These are phyloP conservation scores for Echeneis naucrates DNA, from an alignment of 2,797 vertebrate species.

Conservation along the genomic window DNA sequence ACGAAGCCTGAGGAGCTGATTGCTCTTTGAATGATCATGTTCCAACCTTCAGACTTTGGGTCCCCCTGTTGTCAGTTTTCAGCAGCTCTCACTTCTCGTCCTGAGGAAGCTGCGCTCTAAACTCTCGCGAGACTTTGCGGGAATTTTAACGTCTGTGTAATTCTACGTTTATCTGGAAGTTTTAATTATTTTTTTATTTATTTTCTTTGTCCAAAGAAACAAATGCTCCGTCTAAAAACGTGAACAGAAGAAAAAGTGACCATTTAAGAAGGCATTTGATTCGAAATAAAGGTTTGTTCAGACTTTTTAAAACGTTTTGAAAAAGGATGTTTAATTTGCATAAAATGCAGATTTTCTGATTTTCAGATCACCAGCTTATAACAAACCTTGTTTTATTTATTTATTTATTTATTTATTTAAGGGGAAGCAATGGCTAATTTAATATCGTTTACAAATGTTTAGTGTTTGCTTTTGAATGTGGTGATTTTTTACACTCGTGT, in stretches of 20 bases:
- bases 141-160: constrained; percentile 2
- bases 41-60: constrained; percentile 18
- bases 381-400: no score
- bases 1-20: not conserved
- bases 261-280: constrained; percentile 1
- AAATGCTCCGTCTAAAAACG: constrained; percentile 13
- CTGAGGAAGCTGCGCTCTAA: rapidly evolving
- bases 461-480: no score
- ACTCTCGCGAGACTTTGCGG: constrained; percentile 35
- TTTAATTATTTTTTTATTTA: no score
- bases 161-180: constrained; percentile 37
- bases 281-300: not conserved
- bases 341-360: no score
- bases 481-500: no score
- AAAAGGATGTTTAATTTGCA: no score
- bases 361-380: no score
- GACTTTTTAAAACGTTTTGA: not conserved
- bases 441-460: no score
- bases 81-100: no score
- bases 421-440: no score
- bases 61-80: constrained; percentile 40
- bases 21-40: not conserved
- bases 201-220: no score
- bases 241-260: not conserved
- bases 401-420: no score